These are phyloP conservation scores for Pogonocichla stellata DNA, from an alignment of 2,113 vertebrate genomes.

Conservation along the genomic window DNA sequence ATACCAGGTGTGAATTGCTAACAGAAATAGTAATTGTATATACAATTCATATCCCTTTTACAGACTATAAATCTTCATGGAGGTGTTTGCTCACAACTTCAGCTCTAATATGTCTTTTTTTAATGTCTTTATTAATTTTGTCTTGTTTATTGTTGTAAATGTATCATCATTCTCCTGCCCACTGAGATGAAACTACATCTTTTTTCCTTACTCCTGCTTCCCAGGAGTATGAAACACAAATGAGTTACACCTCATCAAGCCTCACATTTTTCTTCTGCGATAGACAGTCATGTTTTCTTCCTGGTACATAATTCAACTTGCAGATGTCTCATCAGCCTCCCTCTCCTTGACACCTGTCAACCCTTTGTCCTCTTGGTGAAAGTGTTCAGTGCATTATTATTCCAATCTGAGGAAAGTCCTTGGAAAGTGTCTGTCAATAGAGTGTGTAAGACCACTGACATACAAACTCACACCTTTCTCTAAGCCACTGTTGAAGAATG, in stretches of 20 bases:
- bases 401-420: not conserved
- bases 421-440: not conserved
- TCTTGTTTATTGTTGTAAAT: not conserved
- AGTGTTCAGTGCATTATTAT: slow-evolving; percentile 2
- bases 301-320: slow-evolving; percentile 24
- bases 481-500: not conserved
- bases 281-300: not conserved
- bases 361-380: not conserved
- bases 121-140: not conserved
- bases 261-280: not conserved
- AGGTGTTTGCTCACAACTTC: not conserved
- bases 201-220: not conserved
- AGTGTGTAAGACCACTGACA: not conserved
- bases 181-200: not conserved
- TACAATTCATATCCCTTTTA: not conserved
- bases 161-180: not conserved
- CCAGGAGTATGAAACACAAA: not conserved
- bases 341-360: not conserved
- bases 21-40: not conserved
- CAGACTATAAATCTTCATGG: not conserved
- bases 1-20: not conserved
- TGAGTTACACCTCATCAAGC: not conserved
- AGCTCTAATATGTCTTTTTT: not conserved
- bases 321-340: not conserved
- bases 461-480: not conserved